Base-by-base conservation (phyloP, 2,888 invertebrate species). In the Pammene aurita region DNA sequence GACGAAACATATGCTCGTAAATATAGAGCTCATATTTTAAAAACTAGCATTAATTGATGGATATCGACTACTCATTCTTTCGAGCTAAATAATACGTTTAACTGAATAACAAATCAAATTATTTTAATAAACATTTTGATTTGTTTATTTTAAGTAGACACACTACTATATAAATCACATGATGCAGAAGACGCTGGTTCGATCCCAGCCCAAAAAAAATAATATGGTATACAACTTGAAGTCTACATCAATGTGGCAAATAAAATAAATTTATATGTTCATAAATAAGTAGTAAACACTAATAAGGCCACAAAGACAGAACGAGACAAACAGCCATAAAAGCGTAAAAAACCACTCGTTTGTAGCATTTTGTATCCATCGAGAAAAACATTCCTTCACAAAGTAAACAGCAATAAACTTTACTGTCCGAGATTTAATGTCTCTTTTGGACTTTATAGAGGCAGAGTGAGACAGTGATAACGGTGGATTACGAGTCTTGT, bases 381-480 rank as follows among this genome's bases (percentile, higher is more conserved):
- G 71, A 62, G 65, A 71, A 71, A 74, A 72, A 71, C 70, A 71
- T 58, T 71, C 65, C 52, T 70, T 58, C 61, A 71, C 72, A 74
- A 72, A 73, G 74, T 72, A 73, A 76, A 75, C 58, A 73, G 57
- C 76, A 73, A 76, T 81, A 80, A 80, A 82, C 10, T 80, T 78
- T 77, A 80, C 73, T 70, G 73, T 71, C 60, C 64, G 66, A 42
- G 64, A 60, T 75, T 73, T 77, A 74, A 77, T 78, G 75, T 80
- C 78, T 78, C 77, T 78, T 80, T 81, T 72, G 75, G 77, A 77
- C 77, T 82, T 82, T 82, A 83, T 76, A 63, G 72, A 65, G 75
- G 73, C 65, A 74, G 71, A 75, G 57, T 70, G 74, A 76, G 79
- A 77, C 26, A 67, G 64, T 71, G 74, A 76, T 73, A 65, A 68